Evolutionary conservation across 2,888 invertebrate species (phyloP).

Genomic region (Melolontha melolontha): DNA sequence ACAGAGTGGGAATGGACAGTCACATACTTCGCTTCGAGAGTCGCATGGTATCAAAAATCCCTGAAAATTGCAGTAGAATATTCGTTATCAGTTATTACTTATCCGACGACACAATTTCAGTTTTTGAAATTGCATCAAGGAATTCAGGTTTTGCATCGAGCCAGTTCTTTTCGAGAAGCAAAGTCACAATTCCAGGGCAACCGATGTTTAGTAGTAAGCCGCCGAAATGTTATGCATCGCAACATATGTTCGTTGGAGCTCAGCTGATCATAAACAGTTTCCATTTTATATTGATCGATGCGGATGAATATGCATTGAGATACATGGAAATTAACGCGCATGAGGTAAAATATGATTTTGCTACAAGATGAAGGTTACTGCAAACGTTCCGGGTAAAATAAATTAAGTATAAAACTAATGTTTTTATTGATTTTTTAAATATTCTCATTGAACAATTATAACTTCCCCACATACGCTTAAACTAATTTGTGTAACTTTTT

Average conservation of each 20-base stretch:
- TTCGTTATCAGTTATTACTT: constrained; percentile 87
- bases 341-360: constrained; percentile 68
- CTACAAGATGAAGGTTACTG: too few relatives aligned
- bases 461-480: too few relatives aligned
- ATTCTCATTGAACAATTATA: too few relatives aligned
- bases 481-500: too few relatives aligned
- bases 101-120: constrained; percentile 85
- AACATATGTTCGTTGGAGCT: constrained; percentile 89
- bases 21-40: constrained; percentile 84
- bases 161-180: constrained; percentile 74
- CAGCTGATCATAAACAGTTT: constrained; percentile 82
- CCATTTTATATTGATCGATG: constrained; percentile 80
- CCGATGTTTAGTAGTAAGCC: constrained; percentile 78
- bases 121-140: constrained; percentile 81
- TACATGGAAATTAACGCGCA: constrained; percentile 86
- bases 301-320: constrained; percentile 87
- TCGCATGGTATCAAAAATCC: constrained; percentile 78
- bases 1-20: constrained; percentile 78
- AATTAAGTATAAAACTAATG: too few relatives aligned
- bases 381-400: too few relatives aligned
- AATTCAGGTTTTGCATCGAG: constrained; percentile 74
- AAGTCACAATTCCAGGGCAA: constrained; percentile 80
- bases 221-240: constrained; percentile 80
- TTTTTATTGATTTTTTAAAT: too few relatives aligned
- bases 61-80: constrained; percentile 73